phyloP scores from a whole-genome alignment of 2,797 vertebrate species.

The Rhodeus uyekii region DNA sequence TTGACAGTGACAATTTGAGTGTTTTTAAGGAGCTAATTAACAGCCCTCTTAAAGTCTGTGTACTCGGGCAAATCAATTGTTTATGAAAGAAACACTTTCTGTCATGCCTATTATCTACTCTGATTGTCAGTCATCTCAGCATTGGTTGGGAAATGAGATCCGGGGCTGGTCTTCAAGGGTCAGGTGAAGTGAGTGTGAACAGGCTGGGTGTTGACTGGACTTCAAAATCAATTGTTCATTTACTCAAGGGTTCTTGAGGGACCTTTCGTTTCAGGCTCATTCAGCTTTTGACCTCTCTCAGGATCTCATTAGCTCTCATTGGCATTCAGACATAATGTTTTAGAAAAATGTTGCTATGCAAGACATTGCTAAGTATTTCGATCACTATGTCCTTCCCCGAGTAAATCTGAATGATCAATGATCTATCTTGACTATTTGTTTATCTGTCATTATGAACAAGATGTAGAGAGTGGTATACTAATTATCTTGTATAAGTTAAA shows the following conservation, averaged over 20 bases:
- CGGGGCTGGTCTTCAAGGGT: neutral
- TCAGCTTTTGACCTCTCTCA: neutral
- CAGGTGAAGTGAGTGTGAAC: neutral
- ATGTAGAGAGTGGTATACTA: too few species aligned
- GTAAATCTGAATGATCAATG: neutral
- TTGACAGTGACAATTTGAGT: conserved; percentile 28
- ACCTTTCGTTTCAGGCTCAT: neutral
- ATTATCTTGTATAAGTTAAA: too few species aligned
- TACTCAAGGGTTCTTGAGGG: neutral
- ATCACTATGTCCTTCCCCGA: neutral
- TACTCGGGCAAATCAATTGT: neutral
- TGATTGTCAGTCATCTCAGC: conserved; percentile 14
- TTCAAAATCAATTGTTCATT: neutral
- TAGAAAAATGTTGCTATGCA: neutral
- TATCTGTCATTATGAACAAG: neutral
- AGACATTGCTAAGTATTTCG: neutral
- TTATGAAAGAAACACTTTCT: conserved; percentile 27
- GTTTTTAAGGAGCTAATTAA: conserved; percentile 43
- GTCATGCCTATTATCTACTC: neutral
- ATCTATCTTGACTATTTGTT: neutral
- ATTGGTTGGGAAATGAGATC: neutral
- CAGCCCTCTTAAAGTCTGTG: conserved; percentile 16
- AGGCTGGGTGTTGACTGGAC: neutral
- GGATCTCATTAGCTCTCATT: conserved; percentile 27
- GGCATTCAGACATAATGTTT: conserved; percentile 1